Evolutionary conservation across 2,113 vertebrate genomes (phyloP).

Genomic region (Apteryx owenii): DNA sequence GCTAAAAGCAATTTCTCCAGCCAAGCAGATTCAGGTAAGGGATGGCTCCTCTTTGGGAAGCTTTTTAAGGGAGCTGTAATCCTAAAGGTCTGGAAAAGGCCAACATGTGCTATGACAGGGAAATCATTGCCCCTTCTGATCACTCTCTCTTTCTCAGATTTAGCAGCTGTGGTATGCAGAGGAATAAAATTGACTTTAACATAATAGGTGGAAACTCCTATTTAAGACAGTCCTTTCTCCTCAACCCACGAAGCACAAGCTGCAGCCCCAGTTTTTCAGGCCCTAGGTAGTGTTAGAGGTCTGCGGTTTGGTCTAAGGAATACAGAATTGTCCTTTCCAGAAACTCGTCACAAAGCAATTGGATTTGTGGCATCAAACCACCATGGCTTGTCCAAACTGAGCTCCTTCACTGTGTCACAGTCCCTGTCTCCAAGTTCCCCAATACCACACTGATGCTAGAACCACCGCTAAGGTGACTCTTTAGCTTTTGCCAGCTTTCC

Average conservation of each 20-base stretch:
- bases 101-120: neutral
- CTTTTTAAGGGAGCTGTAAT: neutral
- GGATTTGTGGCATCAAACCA: neutral
- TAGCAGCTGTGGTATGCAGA: neutral
- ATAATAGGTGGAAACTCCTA: neutral
- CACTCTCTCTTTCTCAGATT: neutral
- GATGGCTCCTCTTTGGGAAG: neutral
- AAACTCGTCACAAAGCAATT: neutral
- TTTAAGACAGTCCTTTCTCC: neutral
- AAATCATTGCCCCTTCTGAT: neutral
- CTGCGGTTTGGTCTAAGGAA: neutral
- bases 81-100: neutral
- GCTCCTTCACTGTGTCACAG: neutral
- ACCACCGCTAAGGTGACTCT: neutral
- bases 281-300: neutral
- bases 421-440: neutral
- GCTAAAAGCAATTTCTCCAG: conserved; percentile 16
- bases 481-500: neutral
- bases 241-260: neutral
- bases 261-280: neutral
- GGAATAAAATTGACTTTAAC: neutral
- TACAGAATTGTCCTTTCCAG: neutral
- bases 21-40: neutral
- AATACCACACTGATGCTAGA: neutral
- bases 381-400: neutral